Percentiles rank a stretch among this genome's conserved stretches.
These are phyloP conservation scores for Tetrapedia diversipes DNA, from an alignment of 2,888 invertebrate genomes.

Conservation along the genomic window DNA sequence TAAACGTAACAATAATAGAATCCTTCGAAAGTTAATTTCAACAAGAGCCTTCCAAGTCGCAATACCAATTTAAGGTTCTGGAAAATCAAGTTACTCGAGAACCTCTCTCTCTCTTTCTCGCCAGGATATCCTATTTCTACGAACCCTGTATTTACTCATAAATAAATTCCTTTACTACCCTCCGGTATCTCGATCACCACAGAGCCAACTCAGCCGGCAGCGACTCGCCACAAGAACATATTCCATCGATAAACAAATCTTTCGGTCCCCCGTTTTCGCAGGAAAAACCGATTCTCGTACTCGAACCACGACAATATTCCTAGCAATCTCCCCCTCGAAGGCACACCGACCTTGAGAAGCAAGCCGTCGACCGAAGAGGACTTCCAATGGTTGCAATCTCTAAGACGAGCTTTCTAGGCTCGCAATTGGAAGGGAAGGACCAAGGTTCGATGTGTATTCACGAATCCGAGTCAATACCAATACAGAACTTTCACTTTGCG, in stretches of 20 bases:
- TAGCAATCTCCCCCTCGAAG: background rate
- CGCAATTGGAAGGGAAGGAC: no score
- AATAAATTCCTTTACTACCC: background rate
- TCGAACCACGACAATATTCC: no score
- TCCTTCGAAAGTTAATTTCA: background rate
- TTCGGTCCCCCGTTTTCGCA: background rate
- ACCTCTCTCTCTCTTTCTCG: background rate
- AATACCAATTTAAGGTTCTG: no score
- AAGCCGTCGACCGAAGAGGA: no score
- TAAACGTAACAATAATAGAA: no score
- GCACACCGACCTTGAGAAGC: no score
- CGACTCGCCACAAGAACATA: background rate
- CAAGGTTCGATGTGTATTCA: no score
- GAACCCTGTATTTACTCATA: background rate
- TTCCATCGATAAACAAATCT: background rate
- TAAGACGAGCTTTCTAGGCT: slow-evolving; percentile 28
- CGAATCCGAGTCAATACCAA: no score
- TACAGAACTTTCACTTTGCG: no score
- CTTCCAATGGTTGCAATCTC: background rate
- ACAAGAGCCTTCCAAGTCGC: background rate
- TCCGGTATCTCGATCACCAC: background rate
- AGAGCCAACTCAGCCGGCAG: background rate
- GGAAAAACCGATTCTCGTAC: background rate
- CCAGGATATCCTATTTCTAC: background rate
- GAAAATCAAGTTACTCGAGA: background rate